Conservation (phyloP, 2,888 invertebrate genomes). For the Morpho deidamia region DNA sequence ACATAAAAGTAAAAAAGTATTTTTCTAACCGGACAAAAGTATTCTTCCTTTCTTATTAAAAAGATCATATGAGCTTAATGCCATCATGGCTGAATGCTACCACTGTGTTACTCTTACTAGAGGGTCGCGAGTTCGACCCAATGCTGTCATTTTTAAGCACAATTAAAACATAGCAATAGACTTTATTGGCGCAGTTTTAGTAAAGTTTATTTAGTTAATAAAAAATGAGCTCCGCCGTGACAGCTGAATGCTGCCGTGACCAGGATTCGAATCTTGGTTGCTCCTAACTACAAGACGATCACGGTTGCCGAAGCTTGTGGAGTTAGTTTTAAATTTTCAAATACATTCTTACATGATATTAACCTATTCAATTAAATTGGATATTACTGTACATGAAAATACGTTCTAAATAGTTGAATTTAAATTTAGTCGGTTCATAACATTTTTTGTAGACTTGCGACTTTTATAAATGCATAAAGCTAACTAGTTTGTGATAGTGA, state of each 20-base stretch:
- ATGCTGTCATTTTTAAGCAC: too few relatives aligned
- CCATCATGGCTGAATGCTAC: too few relatives aligned
- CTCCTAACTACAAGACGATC: slow-evolving; percentile 88
- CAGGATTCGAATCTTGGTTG: slow-evolving; percentile 87
- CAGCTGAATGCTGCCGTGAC: slow-evolving; percentile 50
- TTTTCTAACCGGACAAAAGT: too few relatives aligned
- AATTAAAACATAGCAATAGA: too few relatives aligned
- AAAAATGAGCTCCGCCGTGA: not conserved
- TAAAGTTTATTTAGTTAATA: too few relatives aligned
- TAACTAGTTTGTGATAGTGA: too few relatives aligned
- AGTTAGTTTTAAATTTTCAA: slow-evolving; percentile 33
- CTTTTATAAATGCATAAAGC: not conserved
- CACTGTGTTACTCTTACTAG: too few relatives aligned
- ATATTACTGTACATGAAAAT: not conserved
- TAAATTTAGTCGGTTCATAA: slow-evolving; percentile 8
- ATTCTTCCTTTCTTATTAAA: too few relatives aligned
- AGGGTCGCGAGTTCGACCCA: too few relatives aligned
- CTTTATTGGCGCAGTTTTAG: too few relatives aligned
- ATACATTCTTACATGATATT: slow-evolving; percentile 1
- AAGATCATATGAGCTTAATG: too few relatives aligned
- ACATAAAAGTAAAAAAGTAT: too few relatives aligned
- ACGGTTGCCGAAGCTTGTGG: slow-evolving; percentile 39
- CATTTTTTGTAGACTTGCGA: not conserved
- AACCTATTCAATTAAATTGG: slow-evolving; percentile 4
- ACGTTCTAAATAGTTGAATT: not conserved